Base-by-base conservation (phyloP, 2,888 invertebrate species). In the Chymomyza caudatula region DNA sequence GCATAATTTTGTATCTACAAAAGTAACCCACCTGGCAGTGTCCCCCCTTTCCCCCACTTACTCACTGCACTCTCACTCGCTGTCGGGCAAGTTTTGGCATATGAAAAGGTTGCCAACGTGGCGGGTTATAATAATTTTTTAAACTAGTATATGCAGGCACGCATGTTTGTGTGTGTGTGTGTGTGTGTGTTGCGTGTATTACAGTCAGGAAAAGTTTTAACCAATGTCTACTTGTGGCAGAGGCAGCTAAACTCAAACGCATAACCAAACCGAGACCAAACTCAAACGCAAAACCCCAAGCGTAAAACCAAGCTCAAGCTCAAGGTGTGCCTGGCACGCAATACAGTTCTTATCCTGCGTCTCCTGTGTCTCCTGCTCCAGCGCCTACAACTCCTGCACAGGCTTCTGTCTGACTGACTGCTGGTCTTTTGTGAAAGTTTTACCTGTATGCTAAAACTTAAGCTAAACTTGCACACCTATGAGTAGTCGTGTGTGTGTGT, bases 1-100 rank as follows among this genome's bases (percentile, higher is more conserved):
- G 82, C 87, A 83, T 83, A 87, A 83, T 87, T 83, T 87, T 86
- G 78, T 87, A 81, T 81, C 75, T 83, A 85, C 77, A 85, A 61
- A 75, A 71, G 79, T 60, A 68, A 73, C 63, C n/a, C n/a, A n/a
- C n/a, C n/a, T n/a, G n/a, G n/a, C n/a, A n/a, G n/a, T n/a, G n/a
- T 64, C 60, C 63, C 58, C 19, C 49, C 17, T 5, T 11, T 52
- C 5, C 19, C 13, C 8, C 11, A 8, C 23, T 23, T 22, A 15
- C 19, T 2, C 29, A 25, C 13, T n/a, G 17, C 20, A n/a, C n/a
- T n/a, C n/a, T n/a, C n/a, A n/a, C n/a, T n/a, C n/a, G n/a, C 51
- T 22, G 62, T 63, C 74, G 71, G 71, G 83, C 63, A 79, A 83
- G 85, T 81, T 85, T 76, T 81, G 80, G 84, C 80, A 81, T 81